A percentile compares a stretch with the other conserved stretches of the same genome.
phyloP scores from a whole-genome alignment of 2,888 invertebrate species.

The Trissolcus brochymenae region DNA sequence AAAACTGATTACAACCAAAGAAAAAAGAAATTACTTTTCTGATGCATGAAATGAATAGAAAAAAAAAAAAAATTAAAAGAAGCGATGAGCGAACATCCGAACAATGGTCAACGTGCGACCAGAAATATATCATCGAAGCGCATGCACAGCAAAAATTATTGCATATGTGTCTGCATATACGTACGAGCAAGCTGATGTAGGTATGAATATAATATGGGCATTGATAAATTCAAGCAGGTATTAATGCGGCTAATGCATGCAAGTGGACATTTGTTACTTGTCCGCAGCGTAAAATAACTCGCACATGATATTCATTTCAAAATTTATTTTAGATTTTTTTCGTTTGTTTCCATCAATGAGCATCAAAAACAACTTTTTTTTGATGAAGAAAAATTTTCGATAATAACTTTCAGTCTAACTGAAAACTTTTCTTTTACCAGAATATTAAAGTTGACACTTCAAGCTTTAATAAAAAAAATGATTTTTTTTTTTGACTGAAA shows the following conservation, averaged over 20 bases:
- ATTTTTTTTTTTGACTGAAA: no score
- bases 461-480: no score
- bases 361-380: no score
- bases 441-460: no score
- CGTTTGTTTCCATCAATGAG: not conserved
- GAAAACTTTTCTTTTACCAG: no score
- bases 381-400: no score
- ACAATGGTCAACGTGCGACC: constrained; percentile 70
- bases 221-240: constrained; percentile 74
- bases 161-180: constrained; percentile 21
- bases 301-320: constrained; percentile 59
- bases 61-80: no score
- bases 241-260: constrained; percentile 75
- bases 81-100: constrained; percentile 15
- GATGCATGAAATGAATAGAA: no score
- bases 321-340: constrained; percentile 3
- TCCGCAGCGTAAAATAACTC: constrained; percentile 68
- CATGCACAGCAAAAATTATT: constrained; percentile 55
- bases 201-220: constrained; percentile 74
- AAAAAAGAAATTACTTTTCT: no score
- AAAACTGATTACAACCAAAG: no score
- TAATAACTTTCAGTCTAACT: no score
- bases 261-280: constrained; percentile 71
- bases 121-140: constrained; percentile 71
- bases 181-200: constrained; percentile 61